Evolutionary conservation across 2,113 vertebrate species (phyloP).

Genomic region (Scartelaos histophorus): DNA sequence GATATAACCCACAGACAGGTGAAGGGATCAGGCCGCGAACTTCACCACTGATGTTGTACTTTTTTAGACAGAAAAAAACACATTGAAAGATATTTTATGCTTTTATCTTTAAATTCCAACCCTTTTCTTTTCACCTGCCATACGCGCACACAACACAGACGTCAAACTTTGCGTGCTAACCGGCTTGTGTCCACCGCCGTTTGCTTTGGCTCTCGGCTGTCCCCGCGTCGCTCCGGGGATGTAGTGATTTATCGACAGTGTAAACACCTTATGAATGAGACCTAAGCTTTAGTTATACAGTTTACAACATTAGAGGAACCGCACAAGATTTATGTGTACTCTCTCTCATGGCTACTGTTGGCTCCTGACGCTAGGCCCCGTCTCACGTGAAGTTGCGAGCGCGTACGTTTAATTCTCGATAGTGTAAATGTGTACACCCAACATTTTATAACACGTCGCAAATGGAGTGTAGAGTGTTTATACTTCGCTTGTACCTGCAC

Average conservation of each 20-base stretch:
- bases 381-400: constrained; percentile 58
- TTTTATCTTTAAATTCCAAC: neutral
- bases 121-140: neutral
- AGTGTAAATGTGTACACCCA: constrained; percentile 60
- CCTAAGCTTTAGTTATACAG: constrained; percentile 80
- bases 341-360: constrained; percentile 67
- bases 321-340: constrained; percentile 69
- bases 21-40: too few relatives aligned
- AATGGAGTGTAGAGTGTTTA: constrained; percentile 59
- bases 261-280: constrained; percentile 80
- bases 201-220: constrained; percentile 58
- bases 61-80: too few relatives aligned
- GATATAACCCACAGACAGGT: too few relatives aligned
- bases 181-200: constrained; percentile 33
- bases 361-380: constrained; percentile 49
- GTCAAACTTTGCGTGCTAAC: constrained; percentile 39
- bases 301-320: constrained; percentile 80
- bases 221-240: constrained; percentile 65
- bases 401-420: constrained; percentile 63
- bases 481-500: constrained; percentile 32
- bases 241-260: constrained; percentile 77
- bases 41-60: too few relatives aligned
- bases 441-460: constrained; percentile 68
- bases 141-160: constrained; percentile 30
- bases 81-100: too few relatives aligned